Evolutionary conservation across 1,140 invertebrate genomes (phyloP).

Genomic region (Trachelipus rathkii): DNA sequence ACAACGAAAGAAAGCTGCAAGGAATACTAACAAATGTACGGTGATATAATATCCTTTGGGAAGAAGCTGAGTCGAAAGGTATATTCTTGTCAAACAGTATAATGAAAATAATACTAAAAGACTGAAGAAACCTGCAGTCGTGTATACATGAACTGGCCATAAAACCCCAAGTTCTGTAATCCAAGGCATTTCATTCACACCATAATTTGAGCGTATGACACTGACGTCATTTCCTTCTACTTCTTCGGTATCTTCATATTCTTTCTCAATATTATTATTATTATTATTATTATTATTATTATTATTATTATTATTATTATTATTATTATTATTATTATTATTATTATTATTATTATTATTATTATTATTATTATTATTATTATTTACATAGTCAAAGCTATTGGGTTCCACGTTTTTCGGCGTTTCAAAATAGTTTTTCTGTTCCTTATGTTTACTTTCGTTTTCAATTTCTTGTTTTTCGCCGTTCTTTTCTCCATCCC

Average conservation of each 20-base stretch:
- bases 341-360: background rate
- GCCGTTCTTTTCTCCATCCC: background rate
- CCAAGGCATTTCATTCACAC: constrained; percentile 16
- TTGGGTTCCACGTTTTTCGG: background rate
- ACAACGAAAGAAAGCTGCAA: constrained; percentile 29
- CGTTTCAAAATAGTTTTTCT: background rate
- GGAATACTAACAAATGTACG: constrained; percentile 29
- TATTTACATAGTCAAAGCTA: background rate
- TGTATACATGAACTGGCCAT: constrained; percentile 30
- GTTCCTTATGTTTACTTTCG: background rate
- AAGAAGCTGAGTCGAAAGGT: constrained; percentile 27
- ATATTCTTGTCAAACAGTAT: constrained; percentile 22
- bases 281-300: constrained; percentile 17
- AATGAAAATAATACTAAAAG: constrained; percentile 24
- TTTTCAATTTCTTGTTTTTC: background rate
- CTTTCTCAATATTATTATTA: background rate
- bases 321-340: constrained; percentile 7
- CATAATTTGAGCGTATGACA: background rate
- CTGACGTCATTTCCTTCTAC: background rate
- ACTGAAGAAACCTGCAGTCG: constrained; percentile 22
- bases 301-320: background rate
- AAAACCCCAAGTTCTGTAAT: constrained; percentile 12
- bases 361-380: constrained; percentile 1
- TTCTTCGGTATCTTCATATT: background rate
- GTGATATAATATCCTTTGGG: constrained; percentile 28